Evolutionary conservation across 2,888 invertebrate species (phyloP).

Genomic region (Nycteola revayana): DNA sequence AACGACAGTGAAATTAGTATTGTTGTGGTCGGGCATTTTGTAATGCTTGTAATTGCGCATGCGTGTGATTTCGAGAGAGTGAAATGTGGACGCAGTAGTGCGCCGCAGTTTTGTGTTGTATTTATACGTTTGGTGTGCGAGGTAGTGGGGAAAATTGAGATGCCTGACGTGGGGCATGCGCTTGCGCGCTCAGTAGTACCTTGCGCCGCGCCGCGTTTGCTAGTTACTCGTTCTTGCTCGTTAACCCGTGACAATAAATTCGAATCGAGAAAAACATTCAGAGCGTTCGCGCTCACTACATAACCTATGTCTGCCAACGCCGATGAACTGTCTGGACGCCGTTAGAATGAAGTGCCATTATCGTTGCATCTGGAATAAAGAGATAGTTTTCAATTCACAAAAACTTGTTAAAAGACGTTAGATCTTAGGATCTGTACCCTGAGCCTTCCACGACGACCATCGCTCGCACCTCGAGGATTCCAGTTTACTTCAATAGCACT

Average conservation of each 20-base stretch:
- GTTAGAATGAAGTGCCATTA: slow-evolving; percentile 88
- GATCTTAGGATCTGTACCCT: slow-evolving; percentile 53
- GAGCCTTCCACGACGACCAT: slow-evolving; percentile 66
- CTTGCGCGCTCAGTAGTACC: slow-evolving; percentile 56
- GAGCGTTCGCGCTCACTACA: slow-evolving; percentile 73
- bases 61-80: slow-evolving; percentile 7
- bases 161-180: slow-evolving; percentile 33
- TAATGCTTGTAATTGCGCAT: neutral
- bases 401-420: slow-evolving; percentile 97
- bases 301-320: slow-evolving; percentile 76
- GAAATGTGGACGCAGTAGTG: slow-evolving; percentile 31
- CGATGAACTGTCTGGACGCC: slow-evolving; percentile 70
- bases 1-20: no score
- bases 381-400: slow-evolving; percentile 95
- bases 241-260: slow-evolving; percentile 77
- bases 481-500: slow-evolving; percentile 62
- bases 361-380: slow-evolving; percentile 95
- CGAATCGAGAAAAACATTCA: slow-evolving; percentile 58
- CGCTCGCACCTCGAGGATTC: slow-evolving; percentile 65
- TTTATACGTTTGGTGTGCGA: slow-evolving; percentile 21
- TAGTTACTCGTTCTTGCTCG: slow-evolving; percentile 47
- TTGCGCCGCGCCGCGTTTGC: slow-evolving; percentile 61
- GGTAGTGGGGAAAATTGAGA: slow-evolving; percentile 38
- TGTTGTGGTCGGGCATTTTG: no score
- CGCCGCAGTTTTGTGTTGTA: slow-evolving; percentile 26